phyloP scores from a whole-genome alignment of 2,888 invertebrate genomes.

The Tetragonisca angustula region DNA sequence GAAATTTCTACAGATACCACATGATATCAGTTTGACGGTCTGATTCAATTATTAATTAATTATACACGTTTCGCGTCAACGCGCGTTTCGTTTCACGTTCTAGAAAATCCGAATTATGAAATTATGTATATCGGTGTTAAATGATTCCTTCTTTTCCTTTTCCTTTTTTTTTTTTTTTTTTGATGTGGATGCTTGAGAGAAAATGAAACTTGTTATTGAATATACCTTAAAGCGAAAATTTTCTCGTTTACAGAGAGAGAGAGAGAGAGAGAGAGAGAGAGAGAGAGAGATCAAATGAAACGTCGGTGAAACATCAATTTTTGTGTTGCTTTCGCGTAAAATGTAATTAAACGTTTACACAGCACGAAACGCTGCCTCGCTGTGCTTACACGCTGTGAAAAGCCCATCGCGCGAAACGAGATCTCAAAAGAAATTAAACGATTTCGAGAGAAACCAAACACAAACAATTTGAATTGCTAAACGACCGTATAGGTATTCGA shows the following conservation, averaged over 20 bases:
- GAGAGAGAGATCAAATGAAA: neutral
- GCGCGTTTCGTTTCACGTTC: too few relatives aligned
- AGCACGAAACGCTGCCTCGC: neutral
- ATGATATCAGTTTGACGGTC: neutral
- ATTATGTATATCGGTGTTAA: too few relatives aligned
- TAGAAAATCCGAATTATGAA: too few relatives aligned
- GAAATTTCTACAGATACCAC: neutral
- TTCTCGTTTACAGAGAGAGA: neutral
- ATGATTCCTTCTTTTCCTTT: too few relatives aligned
- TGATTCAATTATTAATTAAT: constrained; percentile 11
- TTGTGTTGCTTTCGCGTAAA: neutral
- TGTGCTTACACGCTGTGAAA: constrained; percentile 1
- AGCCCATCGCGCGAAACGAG: neutral
- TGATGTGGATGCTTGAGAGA: neutral
- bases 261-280: neutral
- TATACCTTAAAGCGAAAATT: neutral
- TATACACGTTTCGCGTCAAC: neutral
- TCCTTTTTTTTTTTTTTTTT: too few relatives aligned
- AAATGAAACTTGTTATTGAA: constrained; percentile 15
- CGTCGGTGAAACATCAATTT: constrained; percentile 1
- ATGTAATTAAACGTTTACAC: constrained; percentile 38
- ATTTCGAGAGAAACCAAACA: neutral
- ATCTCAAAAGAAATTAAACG: neutral
- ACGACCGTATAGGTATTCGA: neutral
- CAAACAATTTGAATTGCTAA: constrained; percentile 11